These are phyloP conservation scores for Cebidichthys violaceus DNA, from an alignment of 2,113 vertebrate genomes.

Conservation along the genomic window DNA sequence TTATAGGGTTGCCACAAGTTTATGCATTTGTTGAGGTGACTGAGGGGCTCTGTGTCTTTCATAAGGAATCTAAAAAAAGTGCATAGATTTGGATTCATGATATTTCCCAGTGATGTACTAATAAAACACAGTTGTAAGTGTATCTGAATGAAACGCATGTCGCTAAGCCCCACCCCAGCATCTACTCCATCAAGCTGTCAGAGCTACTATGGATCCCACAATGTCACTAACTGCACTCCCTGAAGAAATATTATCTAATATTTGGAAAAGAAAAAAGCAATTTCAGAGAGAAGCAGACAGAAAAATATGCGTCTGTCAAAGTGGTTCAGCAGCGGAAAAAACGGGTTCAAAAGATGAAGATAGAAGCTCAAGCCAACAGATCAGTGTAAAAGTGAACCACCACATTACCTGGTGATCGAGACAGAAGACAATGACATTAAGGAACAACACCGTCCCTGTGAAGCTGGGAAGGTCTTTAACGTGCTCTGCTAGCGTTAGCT, in stretches of 20 bases:
- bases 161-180: neutral
- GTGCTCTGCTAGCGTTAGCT: too few species aligned
- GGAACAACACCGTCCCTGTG: neutral
- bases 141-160: neutral
- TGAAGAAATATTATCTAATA: neutral
- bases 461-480: neutral
- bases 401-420: neutral
- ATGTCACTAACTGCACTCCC: neutral
- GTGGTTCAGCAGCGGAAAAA: neutral
- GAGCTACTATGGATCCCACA: neutral
- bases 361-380: neutral
- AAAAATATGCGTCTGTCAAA: neutral
- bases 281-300: neutral
- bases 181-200: neutral
- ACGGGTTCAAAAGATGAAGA: neutral
- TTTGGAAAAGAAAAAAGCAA: neutral
- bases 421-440: neutral
- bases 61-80: neutral
- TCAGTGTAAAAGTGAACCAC: neutral
- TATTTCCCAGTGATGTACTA: neutral
- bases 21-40: slow-evolving; percentile 35
- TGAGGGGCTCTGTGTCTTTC: slow-evolving; percentile 4
- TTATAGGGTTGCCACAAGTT: slow-evolving; percentile 62
- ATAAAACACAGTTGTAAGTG: neutral
- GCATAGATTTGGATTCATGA: neutral